These are phyloP conservation scores for Heptranchias perlo DNA, from an alignment of 2,113 vertebrate species.

Conservation along the genomic window DNA sequence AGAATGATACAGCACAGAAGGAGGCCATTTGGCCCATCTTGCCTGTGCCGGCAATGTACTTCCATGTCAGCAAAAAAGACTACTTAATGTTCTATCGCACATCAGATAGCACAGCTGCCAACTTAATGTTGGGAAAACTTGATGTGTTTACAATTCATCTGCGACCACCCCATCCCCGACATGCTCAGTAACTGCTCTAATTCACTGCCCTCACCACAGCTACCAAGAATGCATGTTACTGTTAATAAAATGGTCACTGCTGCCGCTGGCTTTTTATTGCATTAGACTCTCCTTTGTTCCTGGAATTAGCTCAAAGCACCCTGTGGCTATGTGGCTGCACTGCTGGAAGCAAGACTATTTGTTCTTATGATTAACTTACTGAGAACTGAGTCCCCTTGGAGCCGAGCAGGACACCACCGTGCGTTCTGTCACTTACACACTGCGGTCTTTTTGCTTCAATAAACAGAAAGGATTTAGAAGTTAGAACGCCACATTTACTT, in stretches of 20 bases:
- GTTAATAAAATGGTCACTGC: slow-evolving; percentile 31
- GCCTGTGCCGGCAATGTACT: no score
- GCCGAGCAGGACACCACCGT: neutral
- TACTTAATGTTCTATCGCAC: neutral
- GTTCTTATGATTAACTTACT: slow-evolving; percentile 24
- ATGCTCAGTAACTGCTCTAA: neutral
- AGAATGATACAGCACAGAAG: no score
- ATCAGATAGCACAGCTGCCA: slow-evolving; percentile 6
- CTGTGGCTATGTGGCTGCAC: neutral
- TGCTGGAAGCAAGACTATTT: slow-evolving; percentile 26
- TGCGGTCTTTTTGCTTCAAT: neutral
- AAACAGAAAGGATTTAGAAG: neutral
- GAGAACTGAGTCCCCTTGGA: neutral
- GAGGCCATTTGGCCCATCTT: no score
- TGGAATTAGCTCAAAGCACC: slow-evolving; percentile 32
- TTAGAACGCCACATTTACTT: neutral
- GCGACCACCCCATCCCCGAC: neutral
- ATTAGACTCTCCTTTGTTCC: slow-evolving; percentile 33
- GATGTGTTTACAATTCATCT: neutral
- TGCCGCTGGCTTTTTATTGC: slow-evolving; percentile 31
- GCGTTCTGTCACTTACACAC: neutral
- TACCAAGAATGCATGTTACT: slow-evolving; percentile 9
- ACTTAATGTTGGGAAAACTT: neutral
- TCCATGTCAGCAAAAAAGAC: neutral
- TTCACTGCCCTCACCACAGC: slow-evolving; percentile 16